These are phyloP conservation scores for Manduca sexta DNA, from an alignment of 1,140 invertebrate species.

Conservation along the genomic window DNA sequence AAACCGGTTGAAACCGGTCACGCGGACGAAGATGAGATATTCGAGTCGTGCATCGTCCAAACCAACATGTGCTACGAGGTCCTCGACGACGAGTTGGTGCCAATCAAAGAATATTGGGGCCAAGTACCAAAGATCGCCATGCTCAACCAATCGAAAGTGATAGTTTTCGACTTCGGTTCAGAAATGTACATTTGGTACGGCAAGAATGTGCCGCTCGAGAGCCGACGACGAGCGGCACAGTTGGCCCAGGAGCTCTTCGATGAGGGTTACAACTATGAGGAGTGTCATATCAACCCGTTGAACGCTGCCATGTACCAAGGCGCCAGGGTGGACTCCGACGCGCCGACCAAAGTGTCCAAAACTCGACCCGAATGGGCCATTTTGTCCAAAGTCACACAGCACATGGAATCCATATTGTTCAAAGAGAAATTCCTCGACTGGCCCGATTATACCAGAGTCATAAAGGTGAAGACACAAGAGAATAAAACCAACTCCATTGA, in stretches of 20 bases:
- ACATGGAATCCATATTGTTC: slow-evolving; percentile 95
- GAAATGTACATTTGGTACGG: slow-evolving; percentile 98
- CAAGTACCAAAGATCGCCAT: slow-evolving; percentile 88
- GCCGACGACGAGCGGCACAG: slow-evolving; percentile 80
- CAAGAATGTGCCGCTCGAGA: slow-evolving; percentile 83
- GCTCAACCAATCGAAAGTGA: slow-evolving; percentile 84
- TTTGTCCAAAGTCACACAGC: slow-evolving; percentile 91
- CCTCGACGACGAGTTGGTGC: slow-evolving; percentile 82
- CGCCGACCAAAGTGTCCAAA: slow-evolving; percentile 60
- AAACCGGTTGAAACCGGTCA: slow-evolving; percentile 79
- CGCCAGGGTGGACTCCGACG: slow-evolving; percentile 56
- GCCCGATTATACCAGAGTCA: slow-evolving; percentile 87
- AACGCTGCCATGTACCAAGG: slow-evolving; percentile 77
- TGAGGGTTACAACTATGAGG: slow-evolving; percentile 87
- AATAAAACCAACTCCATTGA: slow-evolving; percentile 76
- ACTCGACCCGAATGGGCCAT: slow-evolving; percentile 85
- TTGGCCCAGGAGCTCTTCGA: slow-evolving; percentile 88
- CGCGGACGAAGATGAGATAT: slow-evolving; percentile 91
- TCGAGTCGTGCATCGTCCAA: slow-evolving; percentile 86
- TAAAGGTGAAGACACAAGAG: slow-evolving; percentile 78
- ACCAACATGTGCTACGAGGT: slow-evolving; percentile 93
- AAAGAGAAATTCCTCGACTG: slow-evolving; percentile 96
- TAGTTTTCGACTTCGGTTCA: slow-evolving; percentile 95
- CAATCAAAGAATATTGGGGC: slow-evolving; percentile 90
- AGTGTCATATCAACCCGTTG: slow-evolving; percentile 86